Conservation (phyloP, 2,888 invertebrate genomes). For the Caenorhabditis sp. region DNA sequence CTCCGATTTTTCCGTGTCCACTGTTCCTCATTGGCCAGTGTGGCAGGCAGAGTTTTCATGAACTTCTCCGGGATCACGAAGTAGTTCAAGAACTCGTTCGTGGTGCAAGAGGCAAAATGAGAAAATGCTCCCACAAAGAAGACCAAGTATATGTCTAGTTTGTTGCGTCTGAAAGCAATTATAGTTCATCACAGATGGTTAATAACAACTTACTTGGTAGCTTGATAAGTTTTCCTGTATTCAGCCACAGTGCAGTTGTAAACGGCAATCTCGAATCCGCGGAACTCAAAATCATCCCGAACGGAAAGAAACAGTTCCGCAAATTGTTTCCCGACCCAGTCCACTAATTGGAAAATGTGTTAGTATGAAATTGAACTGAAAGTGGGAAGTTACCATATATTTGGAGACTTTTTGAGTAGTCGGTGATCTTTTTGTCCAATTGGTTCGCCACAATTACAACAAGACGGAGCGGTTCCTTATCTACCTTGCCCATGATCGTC, state of each 20-base stretch:
- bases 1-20: not conserved
- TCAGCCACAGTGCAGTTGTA: not conserved
- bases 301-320: slow-evolving; percentile 26
- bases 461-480: slow-evolving; percentile 27
- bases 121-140: slow-evolving; percentile 18
- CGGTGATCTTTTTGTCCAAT: not conserved
- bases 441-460: slow-evolving; percentile 5
- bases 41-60: slow-evolving; percentile 6
- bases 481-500: slow-evolving; percentile 29
- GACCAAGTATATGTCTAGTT: slow-evolving; percentile 14
- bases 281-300: slow-evolving; percentile 42
- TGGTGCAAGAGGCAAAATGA: slow-evolving; percentile 6
- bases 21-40: not conserved
- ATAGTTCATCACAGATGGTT: not conserved
- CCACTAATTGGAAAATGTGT: too few relatives aligned
- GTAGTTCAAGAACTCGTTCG: slow-evolving; percentile 5
- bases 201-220: not conserved
- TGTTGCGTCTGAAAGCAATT: slow-evolving; percentile 2
- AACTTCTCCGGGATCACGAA: slow-evolving; percentile 17
- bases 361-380: too few relatives aligned
- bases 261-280: slow-evolving; percentile 13
- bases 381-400: slow-evolving; percentile 27
- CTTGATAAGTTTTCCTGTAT: not conserved
- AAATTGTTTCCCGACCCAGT: slow-evolving; percentile 6
- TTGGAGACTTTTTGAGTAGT: not conserved